Evolutionary conservation across 92 coral and sea anemone species (phyloP), one percentile per base, ranked within the genome.

Genomic region (Actinostola sp.): DNA sequence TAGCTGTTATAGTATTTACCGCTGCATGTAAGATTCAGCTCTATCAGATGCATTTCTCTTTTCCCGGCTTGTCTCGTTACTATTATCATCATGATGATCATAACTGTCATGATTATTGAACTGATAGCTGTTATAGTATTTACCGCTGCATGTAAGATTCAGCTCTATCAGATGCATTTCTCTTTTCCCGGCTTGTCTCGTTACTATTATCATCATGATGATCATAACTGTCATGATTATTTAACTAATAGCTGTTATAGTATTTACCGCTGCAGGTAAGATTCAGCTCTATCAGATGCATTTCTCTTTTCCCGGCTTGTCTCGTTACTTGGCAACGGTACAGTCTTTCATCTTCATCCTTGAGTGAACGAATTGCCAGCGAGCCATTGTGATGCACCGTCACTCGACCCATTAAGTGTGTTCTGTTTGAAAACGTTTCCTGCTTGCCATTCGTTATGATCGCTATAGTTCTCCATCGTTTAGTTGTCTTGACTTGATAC

Each of bases 121-220:
- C n/a, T n/a, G n/a, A n/a, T n/a, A n/a, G n/a, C n/a, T n/a, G n/a
- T n/a, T n/a, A 26, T 2, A 15, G 16, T 1, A n/a, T 48, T 48
- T 48, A 61, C 66, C 66, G 12, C 24, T 61, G n/a, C 66, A 61
- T 42, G 66, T 33, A 44, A 61, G 43, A 28, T 53, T 32, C 32
- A 55, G 65, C 31, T 50, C 17, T 2, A 46, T 43, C 41, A 46
- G 61, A 51, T 46, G 29, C 32, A 23, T 34, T 2, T 23, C n/a
- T 30, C 46, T 10, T 57, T 11, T 31, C 44, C 26, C 66, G 44
- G 30, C 50, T 27, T 34, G 15, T 25, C 26, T 32, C 21, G 15
- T 0, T n/a, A n/a, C n/a, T n/a, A n/a, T n/a, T n/a, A n/a, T n/a
- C n/a, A n/a, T n/a, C n/a, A n/a, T n/a, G n/a, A n/a, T n/a, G n/a